phyloP scores from a whole-genome alignment of 2,888 invertebrate species.

The Calameuta idolon region DNA sequence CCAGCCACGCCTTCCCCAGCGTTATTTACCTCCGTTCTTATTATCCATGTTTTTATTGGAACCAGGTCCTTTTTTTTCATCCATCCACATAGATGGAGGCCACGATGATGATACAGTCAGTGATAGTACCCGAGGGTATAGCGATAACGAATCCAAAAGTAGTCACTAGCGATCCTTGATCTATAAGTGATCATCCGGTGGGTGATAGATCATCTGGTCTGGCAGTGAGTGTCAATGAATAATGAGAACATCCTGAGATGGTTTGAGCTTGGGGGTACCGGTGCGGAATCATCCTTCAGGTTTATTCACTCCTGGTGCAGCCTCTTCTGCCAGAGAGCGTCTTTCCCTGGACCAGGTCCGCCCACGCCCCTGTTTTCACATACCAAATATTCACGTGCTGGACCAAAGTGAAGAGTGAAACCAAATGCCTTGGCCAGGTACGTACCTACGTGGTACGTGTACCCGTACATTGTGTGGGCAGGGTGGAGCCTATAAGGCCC shows the following conservation, averaged over 20 bases:
- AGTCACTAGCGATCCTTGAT: neutral
- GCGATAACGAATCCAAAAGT: neutral
- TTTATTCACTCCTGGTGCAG: neutral
- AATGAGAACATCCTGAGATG: neutral
- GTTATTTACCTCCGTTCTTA: slow-evolving; percentile 56
- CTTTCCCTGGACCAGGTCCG: neutral
- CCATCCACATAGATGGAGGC: neutral
- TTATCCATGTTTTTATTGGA: slow-evolving; percentile 43
- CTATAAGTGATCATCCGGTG: neutral
- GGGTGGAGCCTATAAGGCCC: neutral
- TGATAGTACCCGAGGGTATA: neutral
- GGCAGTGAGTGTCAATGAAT: neutral
- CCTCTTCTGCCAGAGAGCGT: neutral
- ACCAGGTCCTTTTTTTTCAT: neutral
- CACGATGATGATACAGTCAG: neutral
- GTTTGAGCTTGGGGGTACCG: neutral
- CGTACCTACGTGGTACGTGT: neutral
- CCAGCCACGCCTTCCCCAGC: slow-evolving; percentile 59
- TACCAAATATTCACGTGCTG: slow-evolving; percentile 1
- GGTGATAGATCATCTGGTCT: neutral
- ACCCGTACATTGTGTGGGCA: neutral
- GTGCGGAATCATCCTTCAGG: neutral
- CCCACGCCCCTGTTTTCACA: slow-evolving; percentile 1
- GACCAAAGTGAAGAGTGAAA: neutral
- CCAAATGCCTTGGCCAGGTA: neutral